Evolutionary conservation across 2,888 invertebrate genomes (phyloP).

Genomic region (Diadromus collaris): DNA sequence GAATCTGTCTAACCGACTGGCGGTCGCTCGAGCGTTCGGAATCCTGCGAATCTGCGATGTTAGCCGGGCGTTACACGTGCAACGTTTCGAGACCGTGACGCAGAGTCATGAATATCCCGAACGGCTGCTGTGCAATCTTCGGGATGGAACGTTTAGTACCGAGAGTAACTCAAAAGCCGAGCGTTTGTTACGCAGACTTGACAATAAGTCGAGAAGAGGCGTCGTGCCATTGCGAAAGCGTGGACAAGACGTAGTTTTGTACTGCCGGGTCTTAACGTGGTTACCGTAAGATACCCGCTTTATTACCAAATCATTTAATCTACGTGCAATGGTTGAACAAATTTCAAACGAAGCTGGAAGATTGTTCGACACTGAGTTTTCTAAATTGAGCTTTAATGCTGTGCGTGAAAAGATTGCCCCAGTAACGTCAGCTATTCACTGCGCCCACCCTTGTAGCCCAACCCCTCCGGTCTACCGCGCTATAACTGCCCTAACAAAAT

Average conservation of each 20-base stretch:
- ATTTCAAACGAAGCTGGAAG: no score
- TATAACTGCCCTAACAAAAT: background rate
- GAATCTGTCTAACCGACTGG: constrained; percentile 24
- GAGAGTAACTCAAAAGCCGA: background rate
- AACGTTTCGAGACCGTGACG: constrained; percentile 2
- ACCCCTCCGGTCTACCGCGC: no score
- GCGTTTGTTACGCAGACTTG: constrained; percentile 3
- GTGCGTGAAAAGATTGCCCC: no score
- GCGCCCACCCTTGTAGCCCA: no score
- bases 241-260: background rate
- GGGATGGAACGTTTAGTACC: background rate
- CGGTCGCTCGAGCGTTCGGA: constrained; percentile 17
- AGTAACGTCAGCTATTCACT: no score
- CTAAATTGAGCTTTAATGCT: no score
- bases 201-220: background rate
- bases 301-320: no score
- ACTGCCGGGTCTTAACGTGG: background rate
- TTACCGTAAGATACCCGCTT: no score
- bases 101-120: background rate
- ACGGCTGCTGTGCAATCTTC: no score
- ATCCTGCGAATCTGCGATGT: background rate
- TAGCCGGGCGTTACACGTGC: background rate
- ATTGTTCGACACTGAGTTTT: no score
- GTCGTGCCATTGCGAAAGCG: background rate
- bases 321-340: no score